Base-by-base conservation (phyloP, 2,797 vertebrate genomes). In the Pterois miles region DNA sequence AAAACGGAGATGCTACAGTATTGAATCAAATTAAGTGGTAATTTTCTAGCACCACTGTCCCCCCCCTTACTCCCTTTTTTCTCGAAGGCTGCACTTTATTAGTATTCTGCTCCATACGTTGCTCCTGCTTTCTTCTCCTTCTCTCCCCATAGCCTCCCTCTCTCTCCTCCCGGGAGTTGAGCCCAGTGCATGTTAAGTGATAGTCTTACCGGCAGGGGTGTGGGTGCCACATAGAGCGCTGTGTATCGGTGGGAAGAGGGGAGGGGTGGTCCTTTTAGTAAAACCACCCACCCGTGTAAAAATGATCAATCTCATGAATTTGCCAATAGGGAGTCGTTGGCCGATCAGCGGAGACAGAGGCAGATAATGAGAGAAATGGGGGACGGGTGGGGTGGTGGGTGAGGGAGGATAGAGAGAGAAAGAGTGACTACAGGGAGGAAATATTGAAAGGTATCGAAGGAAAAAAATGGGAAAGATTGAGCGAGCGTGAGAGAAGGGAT, bases 181-280 rank as follows among this genome's bases (percentile, higher is more conserved):
- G 86, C 89, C 88, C 87, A 86, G 86, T 89, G 90, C 91, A 93
- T 94, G 90, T 90, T 91, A 93, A 93, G 91, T 90, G 92, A 93
- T 90, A 83, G 85, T 83, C 83, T 89, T 78, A 86, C 80, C 63
- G 68, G 90, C 84, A 79, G 76, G 85, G 81, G 60, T 78, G 82
- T 78, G 81, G 84, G 86, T 89, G 82, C 85, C 83, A 84, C 78
- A 75, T 83, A 82, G 82, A 3, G 33, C 2, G 57, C 20, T 4
- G 68, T 62, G 74, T 81, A 71, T 67, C 20, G 0, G 18, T 20
- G 71, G 36, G 22, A 29, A 14, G 59, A 48, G 48, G 48, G 68
- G 40, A 50, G 54, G 73, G 58, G 59, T 27, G 53, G 27, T 29
- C 52, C 79, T 85, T 84, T 88, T 86, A 84, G 87, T 74, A 81